Percentiles rank a stretch among this genome's conserved stretches.
Evolutionary conservation across 1,140 invertebrate species (phyloP).

Genomic region (Proctacanthus coquilletti): DNA sequence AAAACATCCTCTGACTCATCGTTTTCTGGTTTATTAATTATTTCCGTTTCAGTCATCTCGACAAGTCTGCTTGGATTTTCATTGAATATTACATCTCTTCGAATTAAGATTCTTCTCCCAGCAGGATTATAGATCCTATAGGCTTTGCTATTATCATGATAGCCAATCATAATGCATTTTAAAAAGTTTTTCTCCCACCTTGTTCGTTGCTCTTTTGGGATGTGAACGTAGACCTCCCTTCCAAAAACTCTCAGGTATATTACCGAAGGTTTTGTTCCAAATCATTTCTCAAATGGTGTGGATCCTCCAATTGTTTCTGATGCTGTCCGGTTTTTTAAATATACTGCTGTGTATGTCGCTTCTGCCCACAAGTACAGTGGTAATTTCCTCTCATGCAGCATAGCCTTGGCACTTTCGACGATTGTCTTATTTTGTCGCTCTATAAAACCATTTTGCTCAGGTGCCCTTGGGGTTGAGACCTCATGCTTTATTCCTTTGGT

Average conservation of each 20-base stretch:
- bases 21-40: no score
- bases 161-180: constrained; percentile 16
- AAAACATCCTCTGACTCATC: not conserved
- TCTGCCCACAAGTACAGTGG: constrained; percentile 32
- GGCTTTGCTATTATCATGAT: constrained; percentile 8
- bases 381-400: constrained; percentile 25
- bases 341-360: constrained; percentile 26
- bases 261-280: constrained; percentile 9
- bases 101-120: constrained; percentile 1
- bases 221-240: constrained; percentile 9
- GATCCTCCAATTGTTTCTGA: constrained; percentile 11
- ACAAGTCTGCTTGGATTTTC: not conserved
- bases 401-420: constrained; percentile 24
- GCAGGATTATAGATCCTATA: constrained; percentile 10
- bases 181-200: constrained; percentile 14
- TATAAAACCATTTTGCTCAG: constrained; percentile 29
- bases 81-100: constrained; percentile 5
- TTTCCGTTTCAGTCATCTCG: constrained; percentile 2
- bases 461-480: constrained; percentile 18
- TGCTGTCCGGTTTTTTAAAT: constrained; percentile 22
- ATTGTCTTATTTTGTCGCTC: constrained; percentile 31
- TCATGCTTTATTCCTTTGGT: constrained; percentile 7
- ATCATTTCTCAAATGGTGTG: constrained; percentile 22
- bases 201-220: constrained; percentile 8
- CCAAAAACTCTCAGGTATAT: constrained; percentile 20